Evolutionary conservation across 2,113 vertebrate species (phyloP).

Genomic region (Mionectes macconnelli): DNA sequence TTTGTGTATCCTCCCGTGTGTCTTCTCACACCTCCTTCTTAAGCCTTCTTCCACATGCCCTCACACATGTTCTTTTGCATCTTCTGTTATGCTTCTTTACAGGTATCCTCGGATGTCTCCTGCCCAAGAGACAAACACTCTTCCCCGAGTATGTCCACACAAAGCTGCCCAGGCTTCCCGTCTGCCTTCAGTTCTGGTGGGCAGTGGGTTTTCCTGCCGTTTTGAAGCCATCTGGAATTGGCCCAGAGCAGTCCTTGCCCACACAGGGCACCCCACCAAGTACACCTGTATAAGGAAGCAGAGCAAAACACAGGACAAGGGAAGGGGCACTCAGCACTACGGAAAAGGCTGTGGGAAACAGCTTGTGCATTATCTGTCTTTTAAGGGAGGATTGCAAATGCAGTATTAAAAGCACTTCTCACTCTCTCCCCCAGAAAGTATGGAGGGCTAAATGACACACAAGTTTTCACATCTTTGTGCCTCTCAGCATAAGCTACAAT

Average conservation of each 20-base stretch:
- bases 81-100: neutral
- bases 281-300: fast-evolving
- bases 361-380: neutral
- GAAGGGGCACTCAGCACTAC: neutral
- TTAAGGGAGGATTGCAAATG: neutral
- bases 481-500: neutral
- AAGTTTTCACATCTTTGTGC: neutral
- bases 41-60: neutral
- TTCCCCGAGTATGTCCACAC: neutral
- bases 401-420: neutral
- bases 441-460: neutral
- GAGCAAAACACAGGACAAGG: neutral
- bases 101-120: neutral
- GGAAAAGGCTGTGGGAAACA: neutral
- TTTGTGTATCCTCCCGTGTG: neutral
- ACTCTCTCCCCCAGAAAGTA: neutral
- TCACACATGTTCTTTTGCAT: neutral
- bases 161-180: neutral
- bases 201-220: neutral
- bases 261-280: neutral
- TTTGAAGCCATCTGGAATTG: neutral
- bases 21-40: neutral
- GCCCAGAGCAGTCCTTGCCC: neutral
- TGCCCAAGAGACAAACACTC: too few relatives aligned
- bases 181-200: neutral